These are phyloP conservation scores for Calyptommatus sinebrachiatus DNA, from an alignment of 2,113 vertebrate genomes.

Conservation along the genomic window DNA sequence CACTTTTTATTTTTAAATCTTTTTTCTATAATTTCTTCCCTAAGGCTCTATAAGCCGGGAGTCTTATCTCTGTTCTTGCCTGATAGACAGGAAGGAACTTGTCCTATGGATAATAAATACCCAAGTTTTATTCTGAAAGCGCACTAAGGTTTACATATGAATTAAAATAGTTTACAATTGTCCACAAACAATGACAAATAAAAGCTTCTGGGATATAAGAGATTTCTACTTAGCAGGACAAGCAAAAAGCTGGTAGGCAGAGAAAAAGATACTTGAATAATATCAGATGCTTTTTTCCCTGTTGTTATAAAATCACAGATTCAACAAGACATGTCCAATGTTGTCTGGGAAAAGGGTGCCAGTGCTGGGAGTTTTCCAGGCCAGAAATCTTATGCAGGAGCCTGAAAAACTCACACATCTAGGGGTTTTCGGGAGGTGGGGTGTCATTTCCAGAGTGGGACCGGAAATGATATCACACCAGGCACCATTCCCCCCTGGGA, in stretches of 20 bases:
- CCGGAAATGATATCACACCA: no score
- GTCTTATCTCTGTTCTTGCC: constrained; percentile 13
- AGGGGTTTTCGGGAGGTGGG: no score
- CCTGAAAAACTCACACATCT: no score
- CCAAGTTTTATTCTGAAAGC: constrained; percentile 1
- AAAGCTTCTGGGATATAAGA: background rate
- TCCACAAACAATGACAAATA: constrained; percentile 15
- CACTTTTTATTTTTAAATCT: constrained; percentile 36
- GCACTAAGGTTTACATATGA: constrained; percentile 28
- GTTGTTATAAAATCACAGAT: background rate
- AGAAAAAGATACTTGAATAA: background rate
- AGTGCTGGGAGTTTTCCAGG: no score
- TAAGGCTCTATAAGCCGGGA: constrained; percentile 32
- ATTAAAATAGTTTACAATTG: constrained; percentile 38
- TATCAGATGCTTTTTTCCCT: background rate
- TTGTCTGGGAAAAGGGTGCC: no score
- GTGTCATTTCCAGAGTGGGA: no score
- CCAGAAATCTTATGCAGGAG: no score
- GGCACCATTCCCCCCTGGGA: no score
- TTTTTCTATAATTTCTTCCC: constrained; percentile 30
- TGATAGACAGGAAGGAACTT: constrained; percentile 1
- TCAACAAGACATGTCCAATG: no score
- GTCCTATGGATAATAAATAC: constrained; percentile 25
- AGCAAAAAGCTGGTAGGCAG: background rate
- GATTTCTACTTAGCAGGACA: background rate